Evolutionary conservation across 2,888 invertebrate genomes (phyloP).

Genomic region (Criorhina ranunculi): DNA sequence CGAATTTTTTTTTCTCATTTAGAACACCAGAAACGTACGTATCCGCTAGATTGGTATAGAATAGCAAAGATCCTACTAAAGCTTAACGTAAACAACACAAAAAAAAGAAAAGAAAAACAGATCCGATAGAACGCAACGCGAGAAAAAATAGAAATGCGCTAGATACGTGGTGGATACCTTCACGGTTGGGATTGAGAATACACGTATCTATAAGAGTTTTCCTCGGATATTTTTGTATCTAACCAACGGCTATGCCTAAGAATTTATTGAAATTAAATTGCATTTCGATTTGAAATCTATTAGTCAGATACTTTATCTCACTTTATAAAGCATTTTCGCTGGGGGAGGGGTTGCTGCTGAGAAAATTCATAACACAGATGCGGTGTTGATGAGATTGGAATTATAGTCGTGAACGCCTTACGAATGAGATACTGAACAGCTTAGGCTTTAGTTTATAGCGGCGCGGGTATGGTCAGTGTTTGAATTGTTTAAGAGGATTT

Average conservation of each 20-base stretch:
- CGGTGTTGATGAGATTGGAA: slow-evolving; percentile 19
- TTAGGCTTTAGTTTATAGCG: slow-evolving; percentile 14
- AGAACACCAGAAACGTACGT: slow-evolving; percentile 62
- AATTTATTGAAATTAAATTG: slow-evolving; percentile 62
- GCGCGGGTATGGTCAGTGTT: slow-evolving; percentile 11
- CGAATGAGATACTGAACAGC: slow-evolving; percentile 16
- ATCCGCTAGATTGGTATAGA: slow-evolving; percentile 49
- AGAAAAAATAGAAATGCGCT: slow-evolving; percentile 53
- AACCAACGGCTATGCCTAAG: slow-evolving; percentile 23
- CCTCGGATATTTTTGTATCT: background rate
- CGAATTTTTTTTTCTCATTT: slow-evolving; percentile 49
- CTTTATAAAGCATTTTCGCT: slow-evolving; percentile 3
- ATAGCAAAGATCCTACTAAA: slow-evolving; percentile 37
- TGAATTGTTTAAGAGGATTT: too few species aligned
- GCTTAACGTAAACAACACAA: slow-evolving; percentile 54
- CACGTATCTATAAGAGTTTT: background rate
- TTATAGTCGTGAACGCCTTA: slow-evolving; percentile 8
- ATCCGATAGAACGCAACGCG: too few species aligned
- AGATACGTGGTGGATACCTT: background rate
- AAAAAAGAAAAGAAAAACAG: too few species aligned
- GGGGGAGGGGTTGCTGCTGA: background rate
- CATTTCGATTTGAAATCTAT: slow-evolving; percentile 64
- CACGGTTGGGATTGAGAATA: background rate
- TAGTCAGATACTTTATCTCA: slow-evolving; percentile 58
- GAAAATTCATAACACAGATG: slow-evolving; percentile 28